A percentile compares a stretch with the other conserved stretches of the same genome.
Evolutionary conservation across 2,113 vertebrate genomes (phyloP).

Genomic region (Xyrauchen texanus): DNA sequence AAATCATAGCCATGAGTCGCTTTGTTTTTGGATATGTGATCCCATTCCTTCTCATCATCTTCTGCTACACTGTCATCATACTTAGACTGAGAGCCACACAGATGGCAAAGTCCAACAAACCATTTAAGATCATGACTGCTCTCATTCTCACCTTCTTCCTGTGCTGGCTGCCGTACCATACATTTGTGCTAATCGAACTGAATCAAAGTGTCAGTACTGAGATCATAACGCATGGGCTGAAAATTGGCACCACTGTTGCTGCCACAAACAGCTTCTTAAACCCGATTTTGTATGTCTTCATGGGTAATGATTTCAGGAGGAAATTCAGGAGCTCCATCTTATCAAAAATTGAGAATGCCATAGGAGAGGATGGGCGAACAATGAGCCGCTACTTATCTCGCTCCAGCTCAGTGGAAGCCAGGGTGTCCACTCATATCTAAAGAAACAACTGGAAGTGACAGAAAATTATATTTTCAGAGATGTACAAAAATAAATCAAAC

Average conservation of each 20-base stretch:
- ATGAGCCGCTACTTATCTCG: constrained; percentile 57
- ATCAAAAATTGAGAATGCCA: constrained; percentile 65
- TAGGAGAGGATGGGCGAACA: constrained; percentile 61
- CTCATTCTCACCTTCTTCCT: constrained; percentile 82
- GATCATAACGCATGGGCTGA: constrained; percentile 51
- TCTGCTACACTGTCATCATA: constrained; percentile 80
- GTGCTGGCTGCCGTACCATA: constrained; percentile 85
- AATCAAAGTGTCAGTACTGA: constrained; percentile 36
- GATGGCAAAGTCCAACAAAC: constrained; percentile 77
- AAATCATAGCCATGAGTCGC: constrained; percentile 64
- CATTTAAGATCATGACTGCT: constrained; percentile 83
- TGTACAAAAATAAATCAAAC: not conserved
- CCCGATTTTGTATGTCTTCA: constrained; percentile 84
- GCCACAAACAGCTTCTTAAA: constrained; percentile 91
- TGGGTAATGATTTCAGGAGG: constrained; percentile 83
- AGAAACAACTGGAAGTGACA: not conserved
- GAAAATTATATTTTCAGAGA: not conserved
- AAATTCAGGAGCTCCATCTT: constrained; percentile 58
- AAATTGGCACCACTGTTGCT: constrained; percentile 66
- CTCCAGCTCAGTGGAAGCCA: constrained; percentile 53
- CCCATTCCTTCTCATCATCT: constrained; percentile 78
- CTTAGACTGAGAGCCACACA: constrained; percentile 72
- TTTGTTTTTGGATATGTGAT: constrained; percentile 78
- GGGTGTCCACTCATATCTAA: constrained; percentile 57
- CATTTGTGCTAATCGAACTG: constrained; percentile 79